Percentiles rank a stretch among this genome's conserved stretches.
Conservation (phyloP, 2,888 invertebrate genomes). For the Papilio demoleus region DNA sequence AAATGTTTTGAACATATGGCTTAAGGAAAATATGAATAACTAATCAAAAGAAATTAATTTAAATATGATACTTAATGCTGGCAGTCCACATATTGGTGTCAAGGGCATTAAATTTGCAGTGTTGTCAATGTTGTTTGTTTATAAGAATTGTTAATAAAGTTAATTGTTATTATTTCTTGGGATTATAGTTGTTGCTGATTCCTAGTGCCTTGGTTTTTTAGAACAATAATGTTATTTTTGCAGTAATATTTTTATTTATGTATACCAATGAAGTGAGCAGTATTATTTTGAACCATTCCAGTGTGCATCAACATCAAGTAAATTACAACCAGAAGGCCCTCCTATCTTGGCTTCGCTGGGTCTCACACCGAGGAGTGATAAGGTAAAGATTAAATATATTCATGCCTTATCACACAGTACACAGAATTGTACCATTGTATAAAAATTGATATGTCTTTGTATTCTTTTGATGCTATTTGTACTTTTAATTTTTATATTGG, state of each 20-base stretch:
- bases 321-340: constrained; percentile 78
- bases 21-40: constrained; percentile 18
- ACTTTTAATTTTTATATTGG: constrained; percentile 21
- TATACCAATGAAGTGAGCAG: not conserved
- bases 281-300: constrained; percentile 56
- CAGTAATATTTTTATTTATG: not conserved
- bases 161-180: constrained; percentile 14
- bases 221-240: not conserved
- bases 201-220: not conserved
- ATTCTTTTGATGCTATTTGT: constrained; percentile 52
- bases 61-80: constrained; percentile 7
- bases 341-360: constrained; percentile 81
- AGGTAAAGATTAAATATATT: constrained; percentile 69
- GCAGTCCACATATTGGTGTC: constrained; percentile 58
- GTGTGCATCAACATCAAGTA: constrained; percentile 63
- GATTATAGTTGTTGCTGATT: not conserved
- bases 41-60: constrained; percentile 32
- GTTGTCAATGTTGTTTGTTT: constrained; percentile 20
- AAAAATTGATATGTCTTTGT: constrained; percentile 44
- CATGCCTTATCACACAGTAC: constrained; percentile 51
- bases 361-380: constrained; percentile 81
- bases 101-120: constrained; percentile 65
- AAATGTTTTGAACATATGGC: not conserved
- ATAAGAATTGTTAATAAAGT: not conserved
- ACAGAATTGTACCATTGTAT: constrained; percentile 23